phyloP scores from a whole-genome alignment of 2,797 vertebrate genomes.

The Mycteria americana region DNA sequence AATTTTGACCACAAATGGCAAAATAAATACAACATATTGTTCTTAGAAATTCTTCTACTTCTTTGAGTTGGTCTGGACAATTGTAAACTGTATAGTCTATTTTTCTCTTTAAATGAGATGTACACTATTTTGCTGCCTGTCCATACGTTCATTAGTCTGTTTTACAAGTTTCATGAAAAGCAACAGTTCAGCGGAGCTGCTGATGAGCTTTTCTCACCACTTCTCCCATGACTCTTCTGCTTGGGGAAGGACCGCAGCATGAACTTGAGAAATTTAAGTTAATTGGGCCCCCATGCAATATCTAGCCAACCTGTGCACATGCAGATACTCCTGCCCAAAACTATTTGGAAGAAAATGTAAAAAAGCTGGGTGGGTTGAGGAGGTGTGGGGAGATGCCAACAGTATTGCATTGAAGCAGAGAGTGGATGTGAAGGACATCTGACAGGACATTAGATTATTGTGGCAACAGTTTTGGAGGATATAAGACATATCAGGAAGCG shows the following conservation, averaged over 20 bases:
- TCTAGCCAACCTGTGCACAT: not conserved
- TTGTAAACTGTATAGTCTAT: not conserved
- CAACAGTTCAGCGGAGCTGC: not conserved
- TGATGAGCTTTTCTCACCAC: not conserved
- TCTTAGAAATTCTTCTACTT: conserved; percentile 5
- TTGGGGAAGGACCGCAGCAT: rapidly evolving
- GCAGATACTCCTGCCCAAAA: not conserved
- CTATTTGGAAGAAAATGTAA: not conserved
- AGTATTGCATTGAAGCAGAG: not conserved
- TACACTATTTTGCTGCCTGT: not conserved
- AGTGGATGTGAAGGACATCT: not conserved
- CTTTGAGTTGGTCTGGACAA: not conserved
- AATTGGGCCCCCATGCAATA: not conserved
- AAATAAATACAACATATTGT: not conserved
- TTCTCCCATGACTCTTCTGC: not conserved
- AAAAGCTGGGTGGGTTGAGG: not conserved
- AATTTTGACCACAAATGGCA: conserved; percentile 2
- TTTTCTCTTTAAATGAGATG: not conserved
- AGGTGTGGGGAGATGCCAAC: not conserved
- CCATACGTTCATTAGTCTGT: not conserved
- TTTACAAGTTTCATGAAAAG: not conserved
- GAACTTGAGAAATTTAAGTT: not conserved
- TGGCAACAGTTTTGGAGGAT: not conserved
- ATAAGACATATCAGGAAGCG: not conserved
- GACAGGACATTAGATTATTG: not conserved